Evolutionary conservation across 2,888 invertebrate species (phyloP), one percentile per base, ranked within the genome.

Genomic region (Ephialtes manifestator): DNA sequence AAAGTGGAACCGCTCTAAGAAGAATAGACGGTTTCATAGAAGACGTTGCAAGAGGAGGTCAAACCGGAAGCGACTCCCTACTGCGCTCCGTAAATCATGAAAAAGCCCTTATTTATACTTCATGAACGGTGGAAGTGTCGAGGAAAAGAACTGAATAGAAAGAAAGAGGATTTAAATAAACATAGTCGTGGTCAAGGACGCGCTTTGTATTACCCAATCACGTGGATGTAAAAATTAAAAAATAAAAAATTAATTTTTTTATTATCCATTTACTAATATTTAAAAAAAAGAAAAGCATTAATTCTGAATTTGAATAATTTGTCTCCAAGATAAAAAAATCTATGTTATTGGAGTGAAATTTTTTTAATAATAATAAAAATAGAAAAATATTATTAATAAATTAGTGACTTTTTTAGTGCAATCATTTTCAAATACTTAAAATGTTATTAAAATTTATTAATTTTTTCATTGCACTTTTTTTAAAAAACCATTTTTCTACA

Each of bases 111-210:
- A 63, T 39, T 63, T 63, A 39, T 18, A 63, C 18, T 35, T 63
- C 39, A 35, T n/a, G 60, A n/a, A 60, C 31, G n/a, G 18, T n/a
- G 39, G 39, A 18, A 35, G 18, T 55, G 11, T 18, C 53, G n/a
- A 15, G 46, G 20, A 15, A 4, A 15, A 18, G 68, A 51, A 4
- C 28, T 28, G 51, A 20, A 71, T 13, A 11, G 35, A 55, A 20
- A 10, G 31, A 58, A 39, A 72, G 43, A 72, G 39, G 68, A 48
- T 35, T 48, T 28, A 48, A 68, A 68, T 20, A 46, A 67, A 20
- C 35, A 7, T 60, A 35, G 10, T 68, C 18, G 39, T 68, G 63
- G 18, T 43, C 63, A 65, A 35, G 39, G 20, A 65, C 63, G 20
- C 20, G 53, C 20, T 20, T 20, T 20, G 7, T 55, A 3, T 18